Conservation (phyloP, 1,140 invertebrate species). For the Oedothorax gibbosus region DNA sequence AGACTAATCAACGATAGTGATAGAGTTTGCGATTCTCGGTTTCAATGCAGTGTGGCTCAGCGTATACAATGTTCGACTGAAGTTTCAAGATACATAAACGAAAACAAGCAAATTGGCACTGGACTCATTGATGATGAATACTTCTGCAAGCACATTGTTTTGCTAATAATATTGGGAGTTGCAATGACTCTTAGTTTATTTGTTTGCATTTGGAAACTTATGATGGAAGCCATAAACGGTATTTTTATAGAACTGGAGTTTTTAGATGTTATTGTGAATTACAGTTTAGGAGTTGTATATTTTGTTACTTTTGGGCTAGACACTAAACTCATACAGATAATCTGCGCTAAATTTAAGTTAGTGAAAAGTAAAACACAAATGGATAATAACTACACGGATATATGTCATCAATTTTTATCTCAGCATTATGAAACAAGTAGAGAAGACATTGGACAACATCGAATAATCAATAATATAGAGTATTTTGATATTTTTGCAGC, state of each 20-base stretch:
- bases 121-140: constrained; percentile 72
- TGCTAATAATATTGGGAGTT: constrained; percentile 82
- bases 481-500: constrained; percentile 87
- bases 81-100: constrained; percentile 51
- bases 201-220: constrained; percentile 85
- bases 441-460: constrained; percentile 75
- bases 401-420: constrained; percentile 89
- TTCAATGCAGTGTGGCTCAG: constrained; percentile 67
- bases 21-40: constrained; percentile 28
- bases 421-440: constrained; percentile 87
- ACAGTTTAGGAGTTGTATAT: constrained; percentile 87
- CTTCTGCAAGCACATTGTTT: constrained; percentile 82
- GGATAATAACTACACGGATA: constrained; percentile 69
- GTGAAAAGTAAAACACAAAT: constrained; percentile 74
- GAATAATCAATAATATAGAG: constrained; percentile 73
- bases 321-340: constrained; percentile 78
- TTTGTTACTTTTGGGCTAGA: constrained; percentile 87
- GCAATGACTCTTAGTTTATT: constrained; percentile 92
- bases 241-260: constrained; percentile 93
- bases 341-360: constrained; percentile 72
- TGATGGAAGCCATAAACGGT: constrained; percentile 86
- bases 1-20: neutral
- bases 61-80: constrained; percentile 18
- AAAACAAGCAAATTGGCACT: constrained; percentile 47
- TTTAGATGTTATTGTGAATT: constrained; percentile 87